Evolutionary conservation across 1,140 invertebrate genomes (phyloP).

Genomic region (Condylostylus longicornis): DNA sequence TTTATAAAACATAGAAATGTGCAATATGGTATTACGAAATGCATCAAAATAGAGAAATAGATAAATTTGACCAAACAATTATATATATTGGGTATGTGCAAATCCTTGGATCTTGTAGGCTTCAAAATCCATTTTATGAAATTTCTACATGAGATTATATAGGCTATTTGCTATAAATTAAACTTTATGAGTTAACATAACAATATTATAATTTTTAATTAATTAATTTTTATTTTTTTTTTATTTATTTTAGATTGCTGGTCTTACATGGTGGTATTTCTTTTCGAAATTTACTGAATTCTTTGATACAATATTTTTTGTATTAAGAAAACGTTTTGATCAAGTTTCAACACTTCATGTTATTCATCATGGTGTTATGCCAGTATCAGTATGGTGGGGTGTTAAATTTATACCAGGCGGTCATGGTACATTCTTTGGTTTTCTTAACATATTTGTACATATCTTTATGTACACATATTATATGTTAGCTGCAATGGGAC

Average conservation of each 20-base stretch:
- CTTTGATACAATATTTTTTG: conserved; percentile 77
- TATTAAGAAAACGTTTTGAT: conserved; percentile 68
- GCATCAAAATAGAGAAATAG: no score
- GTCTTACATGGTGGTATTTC: conserved; percentile 73
- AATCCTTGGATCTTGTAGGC: no score
- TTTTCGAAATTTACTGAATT: conserved; percentile 79
- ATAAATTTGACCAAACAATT: no score
- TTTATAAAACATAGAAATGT: no score
- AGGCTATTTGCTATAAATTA: no score
- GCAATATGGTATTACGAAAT: no score
- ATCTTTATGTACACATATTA: conserved; percentile 88
- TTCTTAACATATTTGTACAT: conserved; percentile 81
- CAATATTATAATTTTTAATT: no score
- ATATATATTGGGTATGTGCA: no score
- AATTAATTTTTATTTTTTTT: conserved; percentile 9
- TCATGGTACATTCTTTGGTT: conserved; percentile 54
- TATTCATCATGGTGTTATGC: conserved; percentile 86
- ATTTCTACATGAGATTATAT: no score
- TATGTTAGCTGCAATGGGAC: conserved; percentile 69
- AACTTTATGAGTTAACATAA: no score
- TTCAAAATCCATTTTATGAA: no score
- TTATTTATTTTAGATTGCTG: conserved; percentile 45
- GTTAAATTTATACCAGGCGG: conserved; percentile 79
- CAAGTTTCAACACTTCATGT: conserved; percentile 78
- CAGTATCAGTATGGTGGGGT: conserved; percentile 81